Evolutionary conservation across 2,888 invertebrate species (phyloP), one percentile per base, ranked within the genome.

Genomic region (Drosophila vallismaia): DNA sequence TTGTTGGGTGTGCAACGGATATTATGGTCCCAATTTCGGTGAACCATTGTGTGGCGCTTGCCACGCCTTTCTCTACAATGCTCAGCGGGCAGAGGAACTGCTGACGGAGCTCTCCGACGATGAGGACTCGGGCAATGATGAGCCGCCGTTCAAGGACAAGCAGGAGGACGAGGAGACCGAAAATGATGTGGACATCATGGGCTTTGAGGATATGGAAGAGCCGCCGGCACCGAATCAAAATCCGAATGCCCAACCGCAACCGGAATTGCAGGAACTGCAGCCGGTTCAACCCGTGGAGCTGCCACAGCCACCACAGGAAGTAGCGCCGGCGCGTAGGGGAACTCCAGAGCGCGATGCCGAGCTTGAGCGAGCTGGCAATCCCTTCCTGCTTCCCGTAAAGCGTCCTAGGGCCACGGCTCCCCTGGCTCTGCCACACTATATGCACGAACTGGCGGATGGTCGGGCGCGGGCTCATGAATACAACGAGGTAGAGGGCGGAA

Each of bases 101-200:
- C 74, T 91, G 9, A 90, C 90, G 4, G 94, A 71, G 89, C 89
- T 54, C 72, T 93, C 94, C 68, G 95, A 96, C 4, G 97, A 97
- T 60, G 96, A 96, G 76, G 98, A 98, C 91, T 98, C 97, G 0
- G 98, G 98, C 0, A 98, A 97, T 90, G 98, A 98, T 90, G 98
- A 98, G 89, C 98, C 98, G 0, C 91, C 91, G 0, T 92, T 91
- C 42, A 92, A 91, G 63, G 91, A 91, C 42, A 91, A 90, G 64
- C 89, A 88, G 54, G 90, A 85, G 8, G 90, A 89, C n/a, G 90
- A 88, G n/a, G 91, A 90, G 49, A 81, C 79, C 4, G 89, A 86
- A 8, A 90, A 89, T 28, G 90, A 89, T 67, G 88, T 78, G 1
- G 84, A 85, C 36, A 88, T 85, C 5, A 85, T 88, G 84, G 88